Percentiles rank a stretch among this genome's conserved stretches.
phyloP scores from a whole-genome alignment of 2,888 invertebrate genomes.

The Ornithoptera priamus region DNA sequence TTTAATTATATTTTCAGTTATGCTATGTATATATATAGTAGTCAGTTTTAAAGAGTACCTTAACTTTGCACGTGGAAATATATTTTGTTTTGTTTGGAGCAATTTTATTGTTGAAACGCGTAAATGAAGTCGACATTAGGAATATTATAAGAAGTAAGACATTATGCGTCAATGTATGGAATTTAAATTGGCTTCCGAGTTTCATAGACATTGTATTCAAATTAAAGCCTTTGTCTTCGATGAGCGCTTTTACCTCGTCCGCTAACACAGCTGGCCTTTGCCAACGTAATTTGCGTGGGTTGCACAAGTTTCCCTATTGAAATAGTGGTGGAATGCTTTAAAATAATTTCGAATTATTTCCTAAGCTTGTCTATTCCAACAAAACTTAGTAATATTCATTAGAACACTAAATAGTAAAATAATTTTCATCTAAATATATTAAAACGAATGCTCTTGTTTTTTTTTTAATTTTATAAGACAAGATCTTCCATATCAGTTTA shows the following conservation, averaged over 20 bases:
- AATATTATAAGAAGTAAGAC: slow-evolving; percentile 1
- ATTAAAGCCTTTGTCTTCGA: slow-evolving; percentile 24
- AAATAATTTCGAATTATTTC: background rate
- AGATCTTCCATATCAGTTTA: too few relatives aligned
- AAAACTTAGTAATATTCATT: background rate
- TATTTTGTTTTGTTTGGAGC: too few relatives aligned
- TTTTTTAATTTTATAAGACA: too few relatives aligned
- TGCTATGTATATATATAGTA: too few relatives aligned
- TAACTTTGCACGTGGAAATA: too few relatives aligned
- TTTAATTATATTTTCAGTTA: too few relatives aligned
- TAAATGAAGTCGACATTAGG: background rate
- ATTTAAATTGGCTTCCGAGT: slow-evolving; percentile 19
- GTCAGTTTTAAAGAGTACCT: too few relatives aligned
- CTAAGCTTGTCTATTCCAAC: background rate
- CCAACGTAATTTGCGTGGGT: slow-evolving; percentile 8
- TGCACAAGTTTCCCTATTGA: background rate
- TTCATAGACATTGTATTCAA: slow-evolving; percentile 26
- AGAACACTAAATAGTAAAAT: background rate
- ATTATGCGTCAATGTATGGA: slow-evolving; percentile 6
- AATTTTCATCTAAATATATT: background rate
- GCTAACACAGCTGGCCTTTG: slow-evolving; percentile 9
- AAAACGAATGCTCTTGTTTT: too few relatives aligned
- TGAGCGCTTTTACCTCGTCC: slow-evolving; percentile 18
- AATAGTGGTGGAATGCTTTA: background rate
- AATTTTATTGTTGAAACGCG: background rate